Evolutionary conservation across 2,113 vertebrate genomes (phyloP).

Genomic region (Odocoileus virginianus): DNA sequence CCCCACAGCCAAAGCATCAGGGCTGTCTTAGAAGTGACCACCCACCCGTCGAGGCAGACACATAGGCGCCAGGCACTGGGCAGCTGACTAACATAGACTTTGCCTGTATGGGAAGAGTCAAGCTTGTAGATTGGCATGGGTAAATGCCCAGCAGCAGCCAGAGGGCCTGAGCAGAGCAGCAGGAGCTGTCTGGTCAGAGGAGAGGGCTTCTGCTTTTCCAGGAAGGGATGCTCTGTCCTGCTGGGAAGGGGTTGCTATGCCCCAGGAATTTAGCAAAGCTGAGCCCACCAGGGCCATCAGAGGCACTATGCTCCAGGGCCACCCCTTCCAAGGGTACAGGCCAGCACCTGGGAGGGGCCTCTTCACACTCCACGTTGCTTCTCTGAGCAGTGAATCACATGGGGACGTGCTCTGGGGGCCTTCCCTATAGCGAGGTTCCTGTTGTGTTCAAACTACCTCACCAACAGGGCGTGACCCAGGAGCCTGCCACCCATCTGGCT

Average conservation of each 20-base stretch:
- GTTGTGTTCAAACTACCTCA: conserved; percentile 80
- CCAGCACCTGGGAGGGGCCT: background rate
- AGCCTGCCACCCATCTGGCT: conserved; percentile 19
- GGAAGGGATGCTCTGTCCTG: background rate
- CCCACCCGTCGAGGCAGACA: background rate
- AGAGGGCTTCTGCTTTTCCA: background rate
- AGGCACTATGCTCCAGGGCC: background rate
- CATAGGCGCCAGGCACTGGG: background rate
- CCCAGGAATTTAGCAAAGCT: background rate
- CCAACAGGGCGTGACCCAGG: conserved; percentile 62
- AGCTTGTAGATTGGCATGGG: background rate
- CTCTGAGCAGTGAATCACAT: background rate
- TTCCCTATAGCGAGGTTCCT: conserved; percentile 16
- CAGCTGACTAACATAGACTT: background rate
- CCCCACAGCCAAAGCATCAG: background rate
- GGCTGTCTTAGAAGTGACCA: background rate
- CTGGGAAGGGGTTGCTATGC: background rate
- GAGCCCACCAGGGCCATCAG: background rate
- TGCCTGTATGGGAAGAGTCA: background rate
- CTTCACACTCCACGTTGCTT: background rate
- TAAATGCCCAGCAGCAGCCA: background rate
- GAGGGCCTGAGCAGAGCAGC: background rate
- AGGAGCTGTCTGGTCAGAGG: background rate
- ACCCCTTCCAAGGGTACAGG: background rate
- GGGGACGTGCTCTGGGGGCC: background rate